Evolutionary conservation across 2,888 invertebrate genomes (phyloP).

Genomic region (Platycheirus albimanus): DNA sequence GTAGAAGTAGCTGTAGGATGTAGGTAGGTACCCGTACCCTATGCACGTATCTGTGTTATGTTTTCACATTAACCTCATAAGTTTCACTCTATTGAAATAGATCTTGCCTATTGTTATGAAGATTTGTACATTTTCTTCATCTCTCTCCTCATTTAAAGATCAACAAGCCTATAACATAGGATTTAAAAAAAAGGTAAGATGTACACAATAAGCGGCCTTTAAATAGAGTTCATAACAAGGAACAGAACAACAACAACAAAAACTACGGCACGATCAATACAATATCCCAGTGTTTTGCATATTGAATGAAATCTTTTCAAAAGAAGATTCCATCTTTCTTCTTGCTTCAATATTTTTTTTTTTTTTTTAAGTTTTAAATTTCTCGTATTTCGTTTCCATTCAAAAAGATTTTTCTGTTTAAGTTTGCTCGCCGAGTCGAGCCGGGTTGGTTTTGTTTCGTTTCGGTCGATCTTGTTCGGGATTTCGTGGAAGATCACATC

Average conservation of each 20-base stretch:
- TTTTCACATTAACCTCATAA: constrained; percentile 74
- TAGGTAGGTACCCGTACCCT: constrained; percentile 16
- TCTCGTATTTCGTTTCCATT: constrained; percentile 66
- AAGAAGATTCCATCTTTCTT: constrained; percentile 21
- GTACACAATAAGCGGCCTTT: constrained; percentile 52
- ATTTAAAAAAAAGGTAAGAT: constrained; percentile 3
- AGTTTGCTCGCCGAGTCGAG: constrained; percentile 12
- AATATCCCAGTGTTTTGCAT: constrained; percentile 63
- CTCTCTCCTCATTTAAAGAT: constrained; percentile 54
- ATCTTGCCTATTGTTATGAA: constrained; percentile 69
- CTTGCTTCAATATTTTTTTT: not conserved
- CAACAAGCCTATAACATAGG: constrained; percentile 60
- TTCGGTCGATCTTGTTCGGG: constrained; percentile 4
- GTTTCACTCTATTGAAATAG: constrained; percentile 73
- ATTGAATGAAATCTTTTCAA: constrained; percentile 65
- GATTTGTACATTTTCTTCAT: constrained; percentile 48
- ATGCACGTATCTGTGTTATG: constrained; percentile 43
- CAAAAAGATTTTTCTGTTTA: constrained; percentile 61
- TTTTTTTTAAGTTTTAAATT: constrained; percentile 41
- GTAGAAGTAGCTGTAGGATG: not conserved
- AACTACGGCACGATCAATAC: constrained; percentile 46
- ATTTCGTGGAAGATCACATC: constrained; percentile 64
- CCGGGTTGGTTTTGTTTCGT: too few relatives aligned
- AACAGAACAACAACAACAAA: constrained; percentile 22
- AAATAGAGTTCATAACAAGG: constrained; percentile 33